Base-by-base conservation (phyloP, 2,113 vertebrate species). In the Trogon melanurus region DNA sequence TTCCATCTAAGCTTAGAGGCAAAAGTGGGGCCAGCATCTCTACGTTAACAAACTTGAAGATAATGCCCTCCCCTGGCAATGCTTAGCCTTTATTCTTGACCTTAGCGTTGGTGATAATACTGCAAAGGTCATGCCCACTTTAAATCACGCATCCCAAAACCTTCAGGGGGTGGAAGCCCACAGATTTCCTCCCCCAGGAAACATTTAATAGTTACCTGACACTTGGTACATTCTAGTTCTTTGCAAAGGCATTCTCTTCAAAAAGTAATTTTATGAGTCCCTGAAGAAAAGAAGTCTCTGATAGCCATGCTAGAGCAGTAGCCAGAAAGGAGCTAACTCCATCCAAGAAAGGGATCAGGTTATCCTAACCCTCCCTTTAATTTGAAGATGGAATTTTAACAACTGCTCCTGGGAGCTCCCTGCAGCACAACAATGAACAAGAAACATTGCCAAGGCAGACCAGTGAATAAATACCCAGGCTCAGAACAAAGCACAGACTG, bases 371-470 rank as follows among this genome's bases (percentile, higher is more conserved):
- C 36, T 90, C 47, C 53, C 45, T 89, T 93, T 95, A 94, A 95
- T 96, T 58, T 93, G 81, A 87, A 95, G 88, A 87, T 58, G 89
- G 89, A 96, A 97, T 97, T 96, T 95, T 95, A 96, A 95, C 90
- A 94, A 96, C 85, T 90, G 88, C 90, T 96, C 73, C 76, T 89
- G 85, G 76, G 92, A 97, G 72, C 83, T 92, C 65, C 47, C 17
- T 91, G 66, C 61, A 89, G 73, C 53, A 97, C 65, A 94, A 95
- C 79, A 92, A 83, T 56, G 90, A 93, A 79, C 47, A 90, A 80
- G 75, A 90, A 74, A 60, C 75, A 84, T 34, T 91, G 72, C 82
- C 88, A 90, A 88, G 44, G 88, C 82, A 96, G 85, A 75, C 57
- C 61, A 85, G 22, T 22, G 30, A 81, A 75, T 93, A 94, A 95